Evolutionary conservation across 2,797 vertebrate genomes (phyloP), one percentile per base, ranked within the genome.

Genomic region (Phylloscopus collybita): DNA sequence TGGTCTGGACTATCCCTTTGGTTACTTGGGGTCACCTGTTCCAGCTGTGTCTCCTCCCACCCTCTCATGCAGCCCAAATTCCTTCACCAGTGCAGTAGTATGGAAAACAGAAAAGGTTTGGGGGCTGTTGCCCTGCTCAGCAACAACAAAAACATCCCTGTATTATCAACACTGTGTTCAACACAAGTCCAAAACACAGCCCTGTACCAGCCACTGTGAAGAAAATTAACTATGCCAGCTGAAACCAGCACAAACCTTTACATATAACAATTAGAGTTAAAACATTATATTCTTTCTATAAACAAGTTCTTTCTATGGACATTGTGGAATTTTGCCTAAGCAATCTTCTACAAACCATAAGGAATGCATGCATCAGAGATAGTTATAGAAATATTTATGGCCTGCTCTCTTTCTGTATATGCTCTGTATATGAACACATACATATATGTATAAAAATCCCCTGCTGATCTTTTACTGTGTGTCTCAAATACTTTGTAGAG

Each of bases 51-150:
- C 38, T 67, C 38, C 62, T 53, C 45, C 11, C 27, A 44, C 6
- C 15, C 36, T 11, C 20, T 13, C 30, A 26, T 7, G 17, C 11
- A 42, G 4, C 12, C 17, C 1, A 0, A n/a, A 44, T 32, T 30
- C 38, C 45, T 18, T 67, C 26, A 12, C 6, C 8, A 19, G 27
- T 3, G 8, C 6, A 9, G 15, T 45, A 13, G 14, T 2, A 26
- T 0, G 2, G 9, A 27, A 66, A 44, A 9, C 9, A 57, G 36
- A 27, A 42, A 15, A 50, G 21, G 36, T 11, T 14, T 57, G 25
- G 25, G 32, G 5, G 59, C 53, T 44, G 21, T 26, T 14, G 5
- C 7, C 13, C 21, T 42, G 26, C 14, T 27, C 21, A 13, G 8
- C 30, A 30, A 25, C 1, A 11, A 21, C 17, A 51, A 36, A 30